phyloP scores from a whole-genome alignment of 2,888 invertebrate genomes.

The Taphrorychus bicolor region DNA sequence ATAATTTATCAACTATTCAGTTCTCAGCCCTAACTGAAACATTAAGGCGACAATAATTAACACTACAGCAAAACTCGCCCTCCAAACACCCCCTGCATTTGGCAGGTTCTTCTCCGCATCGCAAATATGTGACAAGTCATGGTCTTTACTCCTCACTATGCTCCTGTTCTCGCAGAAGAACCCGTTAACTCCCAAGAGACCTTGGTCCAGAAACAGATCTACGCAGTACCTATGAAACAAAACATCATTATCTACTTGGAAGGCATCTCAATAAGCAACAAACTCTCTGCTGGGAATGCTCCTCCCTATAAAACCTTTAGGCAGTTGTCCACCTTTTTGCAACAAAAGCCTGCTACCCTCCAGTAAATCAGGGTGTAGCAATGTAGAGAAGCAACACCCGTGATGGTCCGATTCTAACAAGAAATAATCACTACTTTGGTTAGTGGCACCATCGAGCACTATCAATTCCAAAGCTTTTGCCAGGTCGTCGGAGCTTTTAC shows the following conservation, averaged over 20 bases:
- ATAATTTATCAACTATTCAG: too few relatives aligned
- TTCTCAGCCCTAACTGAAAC: too few relatives aligned
- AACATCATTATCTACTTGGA: too few relatives aligned
- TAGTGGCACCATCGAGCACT: neutral
- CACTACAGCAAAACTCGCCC: too few relatives aligned
- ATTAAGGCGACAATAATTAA: too few relatives aligned
- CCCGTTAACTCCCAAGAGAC: neutral
- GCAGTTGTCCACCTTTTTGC: neutral
- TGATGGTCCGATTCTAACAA: neutral
- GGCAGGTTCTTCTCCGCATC: neutral
- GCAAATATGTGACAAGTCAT: neutral
- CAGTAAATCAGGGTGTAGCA: neutral
- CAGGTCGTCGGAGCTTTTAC: neutral
- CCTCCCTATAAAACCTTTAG: too few relatives aligned
- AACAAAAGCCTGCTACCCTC: neutral
- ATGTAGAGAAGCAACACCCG: neutral
- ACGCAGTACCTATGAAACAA: slow-evolving; percentile 16
- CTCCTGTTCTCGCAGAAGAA: slow-evolving; percentile 6
- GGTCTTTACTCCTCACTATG: neutral
- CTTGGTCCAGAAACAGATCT: slow-evolving; percentile 10
- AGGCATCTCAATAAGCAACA: neutral
- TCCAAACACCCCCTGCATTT: too few relatives aligned
- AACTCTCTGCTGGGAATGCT: neutral
- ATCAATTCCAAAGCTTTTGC: neutral
- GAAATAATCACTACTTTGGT: neutral